These are phyloP conservation scores for Tenthredo distinguenda DNA, from an alignment of 2,888 invertebrate species.

Conservation along the genomic window DNA sequence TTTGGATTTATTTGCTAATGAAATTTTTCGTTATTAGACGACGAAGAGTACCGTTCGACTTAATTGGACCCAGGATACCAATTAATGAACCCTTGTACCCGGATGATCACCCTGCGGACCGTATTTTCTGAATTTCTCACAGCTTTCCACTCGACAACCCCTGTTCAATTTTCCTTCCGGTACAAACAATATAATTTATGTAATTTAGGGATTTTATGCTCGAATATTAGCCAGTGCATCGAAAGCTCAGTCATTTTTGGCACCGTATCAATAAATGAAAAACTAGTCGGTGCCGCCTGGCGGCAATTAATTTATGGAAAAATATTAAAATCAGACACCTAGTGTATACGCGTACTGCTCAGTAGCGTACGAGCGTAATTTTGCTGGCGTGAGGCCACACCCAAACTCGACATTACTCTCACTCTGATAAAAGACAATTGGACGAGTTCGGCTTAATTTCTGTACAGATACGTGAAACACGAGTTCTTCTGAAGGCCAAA, in stretches of 20 bases:
- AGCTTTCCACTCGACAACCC: neutral
- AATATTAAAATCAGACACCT: neutral
- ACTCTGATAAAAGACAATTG: neutral
- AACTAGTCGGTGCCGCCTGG: neutral
- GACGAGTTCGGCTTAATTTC: neutral
- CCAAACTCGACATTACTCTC: neutral
- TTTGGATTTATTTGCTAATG: neutral
- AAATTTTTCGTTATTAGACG: neutral
- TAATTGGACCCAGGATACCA: constrained; percentile 2
- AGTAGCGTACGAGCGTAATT: neutral
- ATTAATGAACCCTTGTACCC: constrained; percentile 1
- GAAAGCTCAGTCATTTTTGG: neutral
- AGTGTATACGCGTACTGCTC: neutral
- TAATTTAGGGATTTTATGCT: neutral
- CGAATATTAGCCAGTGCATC: neutral
- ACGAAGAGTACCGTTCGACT: neutral
- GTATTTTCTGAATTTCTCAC: constrained; percentile 2
- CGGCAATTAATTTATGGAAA: neutral
- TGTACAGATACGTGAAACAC: neutral
- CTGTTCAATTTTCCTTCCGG: neutral
- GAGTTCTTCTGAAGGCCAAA: neutral
- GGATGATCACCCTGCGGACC: neutral
- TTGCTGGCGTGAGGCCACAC: neutral
- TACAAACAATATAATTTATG: neutral
- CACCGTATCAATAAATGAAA: neutral